Evolutionary conservation across 1,140 invertebrate genomes (phyloP), one percentile per base, ranked within the genome.

Genomic region (Oedothorax gibbosus): DNA sequence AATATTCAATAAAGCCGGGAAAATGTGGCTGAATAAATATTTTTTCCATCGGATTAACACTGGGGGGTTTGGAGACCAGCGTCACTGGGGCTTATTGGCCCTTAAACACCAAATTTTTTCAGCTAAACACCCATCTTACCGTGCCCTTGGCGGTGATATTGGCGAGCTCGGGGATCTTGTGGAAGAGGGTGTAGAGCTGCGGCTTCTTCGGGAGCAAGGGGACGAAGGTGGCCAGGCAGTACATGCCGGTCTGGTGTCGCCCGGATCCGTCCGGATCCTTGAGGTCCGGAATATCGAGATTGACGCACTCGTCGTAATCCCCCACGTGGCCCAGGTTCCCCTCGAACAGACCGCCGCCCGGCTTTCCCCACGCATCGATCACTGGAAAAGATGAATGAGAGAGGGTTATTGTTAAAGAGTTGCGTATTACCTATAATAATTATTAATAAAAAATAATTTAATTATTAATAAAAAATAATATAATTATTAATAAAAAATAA

Each of bases 331-430:
- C 80, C 11, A 87, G 51, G 57, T 78, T 81, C 7, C 87, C 87
- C 60, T 86, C 85, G 50, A 88, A 84, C 60, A 88, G 60, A n/a
- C 87, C 88, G 51, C 75, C 87, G n/a, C 81, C 76, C 0, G 88
- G 88, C 66, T 88, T 88, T 7, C 87, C 88, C 75, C 83, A 88
- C 0, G 88, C 86, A 53, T 88, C 88, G 1, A 88, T 15, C 75
- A 88, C 87, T 88, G 73, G 0, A 85, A 85, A 7, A 68, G 9
- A 66, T 9, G 15, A 57, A 57, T 1, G 2, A 57, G 15, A 57
- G 15, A 2, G 2, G 15, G 10, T 1, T 57, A 11, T 11, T 57
- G 56, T 57, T 11, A 57, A 57, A 15, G 15, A 57, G 10, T 57
- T 57, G 8, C 15, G 8, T 9, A 57, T 57, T 9, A 57, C 56